Evolutionary conservation across 2,888 invertebrate genomes (phyloP).

Genomic region (Heterodera filipjevi): DNA sequence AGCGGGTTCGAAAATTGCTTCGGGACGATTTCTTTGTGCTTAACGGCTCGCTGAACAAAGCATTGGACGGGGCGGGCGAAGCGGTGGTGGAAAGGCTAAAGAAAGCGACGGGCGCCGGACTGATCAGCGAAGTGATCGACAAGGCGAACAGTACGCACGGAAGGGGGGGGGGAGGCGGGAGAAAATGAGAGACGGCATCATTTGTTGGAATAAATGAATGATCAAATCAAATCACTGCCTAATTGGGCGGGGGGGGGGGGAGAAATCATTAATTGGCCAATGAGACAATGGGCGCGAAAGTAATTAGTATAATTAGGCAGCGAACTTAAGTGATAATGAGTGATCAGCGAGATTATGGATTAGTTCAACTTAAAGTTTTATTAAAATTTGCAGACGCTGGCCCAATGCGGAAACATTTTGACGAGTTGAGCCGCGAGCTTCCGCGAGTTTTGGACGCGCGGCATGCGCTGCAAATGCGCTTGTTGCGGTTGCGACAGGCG

Average conservation of each 20-base stretch:
- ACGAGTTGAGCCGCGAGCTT: slow-evolving; percentile 28
- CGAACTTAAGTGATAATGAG: no score
- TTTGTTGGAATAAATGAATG: no score
- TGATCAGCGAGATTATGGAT: no score
- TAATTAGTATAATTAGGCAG: no score
- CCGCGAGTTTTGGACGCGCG: slow-evolving; percentile 20
- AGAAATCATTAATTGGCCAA: background rate
- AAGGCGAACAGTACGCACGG: slow-evolving; percentile 35
- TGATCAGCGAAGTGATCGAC: slow-evolving; percentile 47
- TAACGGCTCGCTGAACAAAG: slow-evolving; percentile 48
- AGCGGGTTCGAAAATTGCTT: slow-evolving; percentile 58
- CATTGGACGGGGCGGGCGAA: slow-evolving; percentile 48
- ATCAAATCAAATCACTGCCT: no score
- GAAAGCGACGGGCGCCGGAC: slow-evolving; percentile 54
- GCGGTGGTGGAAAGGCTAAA: slow-evolving; percentile 55
- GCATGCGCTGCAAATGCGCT: slow-evolving; percentile 18
- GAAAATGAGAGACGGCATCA: no score
- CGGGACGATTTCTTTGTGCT: slow-evolving; percentile 57
- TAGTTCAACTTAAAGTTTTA: no score
- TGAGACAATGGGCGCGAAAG: background rate
- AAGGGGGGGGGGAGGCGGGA: background rate
- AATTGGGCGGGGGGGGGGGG: no score
- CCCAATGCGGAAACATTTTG: slow-evolving; percentile 22
- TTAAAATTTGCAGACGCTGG: slow-evolving; percentile 45
- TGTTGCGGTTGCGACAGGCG: slow-evolving; percentile 23